Evolutionary conservation across 2,888 invertebrate species (phyloP), one percentile per base, ranked within the genome.

Genomic region (Drosophila testacea): DNA sequence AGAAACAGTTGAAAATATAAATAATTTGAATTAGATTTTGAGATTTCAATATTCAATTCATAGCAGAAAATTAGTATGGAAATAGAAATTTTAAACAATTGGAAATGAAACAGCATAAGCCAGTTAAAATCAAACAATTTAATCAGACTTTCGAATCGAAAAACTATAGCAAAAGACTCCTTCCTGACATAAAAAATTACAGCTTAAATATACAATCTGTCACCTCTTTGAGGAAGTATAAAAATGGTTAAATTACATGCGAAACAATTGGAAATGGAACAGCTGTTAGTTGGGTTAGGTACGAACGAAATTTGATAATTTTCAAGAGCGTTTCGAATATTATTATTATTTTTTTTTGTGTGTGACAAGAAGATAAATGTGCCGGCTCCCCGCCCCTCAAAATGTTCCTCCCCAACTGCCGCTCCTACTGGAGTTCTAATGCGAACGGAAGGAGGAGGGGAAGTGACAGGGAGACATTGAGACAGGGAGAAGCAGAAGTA

Each of bases 331-430:
- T 70, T 68, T 52, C 22, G 3, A 22, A 54, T 81, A 64, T 11
- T 36, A 27, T 22, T 27, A 16, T 27, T 6, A n/a, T 16, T 22
- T 10, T 38, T 6, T 16, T 13, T 7, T 34, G 5, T 46, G 9
- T 83, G 78, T 83, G 86, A 83, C 86, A 83, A 71, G 83, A 83
- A 79, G 81, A 83, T 83, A 83, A 86, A 86, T 83, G 82, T 81
- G 70, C 27, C 64, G 66, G 55, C 48, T 22, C 61, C 32, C 63
- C 28, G 30, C 61, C 57, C 22, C 42, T 44, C 6, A 1, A 7
- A 11, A n/a, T n/a, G 38, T 27, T 27, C 51, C 44, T 27, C 55
- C 64, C 50, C 32, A n/a, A 36, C 22, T 30, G 22, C 50, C 13
- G 9, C 50, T 13, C 13, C 48, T 41, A 22, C 28, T 50, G 50